These are phyloP conservation scores for Drosophila setosimentum DNA, from an alignment of 2,888 invertebrate species.

Conservation along the genomic window DNA sequence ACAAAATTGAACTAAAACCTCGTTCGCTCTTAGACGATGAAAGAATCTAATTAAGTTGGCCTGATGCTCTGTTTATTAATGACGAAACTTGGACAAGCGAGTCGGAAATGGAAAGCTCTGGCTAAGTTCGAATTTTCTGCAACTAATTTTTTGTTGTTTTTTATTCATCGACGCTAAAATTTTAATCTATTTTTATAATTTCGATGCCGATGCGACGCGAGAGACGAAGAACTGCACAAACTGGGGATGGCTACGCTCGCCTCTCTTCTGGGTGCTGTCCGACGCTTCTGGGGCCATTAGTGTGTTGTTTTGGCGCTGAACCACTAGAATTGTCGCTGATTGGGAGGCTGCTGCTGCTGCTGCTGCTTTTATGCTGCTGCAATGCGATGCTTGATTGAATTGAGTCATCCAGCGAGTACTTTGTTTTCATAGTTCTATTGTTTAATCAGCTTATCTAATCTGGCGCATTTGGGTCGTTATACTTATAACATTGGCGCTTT, in stretches of 20 bases:
- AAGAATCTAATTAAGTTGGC: constrained; percentile 53
- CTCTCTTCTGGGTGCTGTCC: constrained; percentile 13
- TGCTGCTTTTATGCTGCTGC: constrained; percentile 3
- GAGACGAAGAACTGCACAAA: constrained; percentile 31
- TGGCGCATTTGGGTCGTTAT: constrained; percentile 48
- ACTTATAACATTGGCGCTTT: constrained; percentile 2
- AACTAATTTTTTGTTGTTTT: constrained; percentile 39
- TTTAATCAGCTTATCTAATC: constrained; percentile 77
- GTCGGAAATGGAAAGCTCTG: constrained; percentile 64
- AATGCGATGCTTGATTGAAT: constrained; percentile 67
- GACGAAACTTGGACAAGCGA: constrained; percentile 64
- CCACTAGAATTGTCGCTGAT: constrained; percentile 53
- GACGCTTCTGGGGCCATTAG: constrained; percentile 8
- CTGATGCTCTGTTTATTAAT: constrained; percentile 55
- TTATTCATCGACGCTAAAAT: constrained; percentile 50
- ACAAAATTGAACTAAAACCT: constrained; percentile 66
- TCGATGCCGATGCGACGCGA: constrained; percentile 34
- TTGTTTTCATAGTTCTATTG: constrained; percentile 51
- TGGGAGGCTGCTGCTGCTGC: constrained; percentile 41
- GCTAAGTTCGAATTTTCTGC: constrained; percentile 71
- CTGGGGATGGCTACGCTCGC: constrained; percentile 2
- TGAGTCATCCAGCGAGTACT: constrained; percentile 50
- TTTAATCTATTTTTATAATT: constrained; percentile 73
- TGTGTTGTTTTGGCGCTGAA: constrained; percentile 33
- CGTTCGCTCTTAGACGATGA: constrained; percentile 18